phyloP scores from a whole-genome alignment of 2,888 invertebrate species.

The Taphrorychus bicolor region DNA sequence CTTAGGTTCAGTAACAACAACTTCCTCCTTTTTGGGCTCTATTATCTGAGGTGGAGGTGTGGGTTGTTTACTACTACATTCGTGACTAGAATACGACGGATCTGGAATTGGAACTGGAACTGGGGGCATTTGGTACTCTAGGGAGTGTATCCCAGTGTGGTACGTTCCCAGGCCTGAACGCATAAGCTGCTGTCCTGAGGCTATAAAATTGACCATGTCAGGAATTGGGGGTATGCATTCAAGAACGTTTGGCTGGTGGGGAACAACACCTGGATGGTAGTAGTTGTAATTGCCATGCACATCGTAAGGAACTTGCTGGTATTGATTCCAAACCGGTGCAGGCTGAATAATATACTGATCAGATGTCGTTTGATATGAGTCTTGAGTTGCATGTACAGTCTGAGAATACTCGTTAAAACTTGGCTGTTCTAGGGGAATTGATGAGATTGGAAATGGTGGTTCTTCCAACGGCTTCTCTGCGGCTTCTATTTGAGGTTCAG shows the following conservation, averaged over 20 bases:
- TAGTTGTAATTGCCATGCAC: constrained; percentile 36
- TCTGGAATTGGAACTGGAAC: constrained; percentile 7
- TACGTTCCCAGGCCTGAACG: constrained; percentile 63
- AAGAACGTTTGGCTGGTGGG: constrained; percentile 54
- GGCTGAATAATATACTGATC: constrained; percentile 31
- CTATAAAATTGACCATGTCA: constrained; percentile 63
- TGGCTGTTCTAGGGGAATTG: too few relatives aligned
- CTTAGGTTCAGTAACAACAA: background rate
- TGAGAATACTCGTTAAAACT: constrained; percentile 1
- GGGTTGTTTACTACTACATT: background rate
- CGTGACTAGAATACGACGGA: background rate
- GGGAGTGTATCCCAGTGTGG: constrained; percentile 45
- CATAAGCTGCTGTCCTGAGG: constrained; percentile 59
- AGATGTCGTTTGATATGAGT: too few relatives aligned
- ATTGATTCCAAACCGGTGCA: constrained; percentile 48
- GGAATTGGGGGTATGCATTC: constrained; percentile 62
- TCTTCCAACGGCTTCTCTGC: background rate
- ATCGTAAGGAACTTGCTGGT: constrained; percentile 46
- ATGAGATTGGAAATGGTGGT: background rate
- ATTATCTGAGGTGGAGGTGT: background rate
- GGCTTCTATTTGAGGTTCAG: background rate
- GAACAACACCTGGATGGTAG: constrained; percentile 40
- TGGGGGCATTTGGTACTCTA: too few relatives aligned
- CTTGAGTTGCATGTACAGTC: too few relatives aligned
- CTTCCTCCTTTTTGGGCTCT: background rate